Conservation (phyloP, 2,797 vertebrate species). For the Notolabrus celidotus region DNA sequence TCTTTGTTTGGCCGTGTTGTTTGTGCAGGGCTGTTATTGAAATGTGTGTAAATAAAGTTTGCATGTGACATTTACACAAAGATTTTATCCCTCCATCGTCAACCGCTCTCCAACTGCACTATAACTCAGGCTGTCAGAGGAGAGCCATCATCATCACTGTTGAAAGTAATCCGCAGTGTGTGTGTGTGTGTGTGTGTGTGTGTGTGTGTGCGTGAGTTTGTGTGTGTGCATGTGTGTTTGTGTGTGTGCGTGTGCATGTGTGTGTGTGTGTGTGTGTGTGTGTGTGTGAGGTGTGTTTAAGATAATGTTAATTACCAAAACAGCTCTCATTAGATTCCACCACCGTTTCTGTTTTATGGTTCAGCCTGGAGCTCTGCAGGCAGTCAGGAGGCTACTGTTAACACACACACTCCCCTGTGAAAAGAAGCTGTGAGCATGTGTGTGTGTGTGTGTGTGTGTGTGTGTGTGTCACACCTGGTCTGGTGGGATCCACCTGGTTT, state of each 20-base stretch:
- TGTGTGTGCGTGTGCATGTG: no score
- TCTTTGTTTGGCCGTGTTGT: not conserved
- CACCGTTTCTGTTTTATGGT: constrained; percentile 50
- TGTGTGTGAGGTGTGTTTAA: constrained; percentile 33
- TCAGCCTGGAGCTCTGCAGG: constrained; percentile 21
- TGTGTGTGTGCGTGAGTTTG: no score
- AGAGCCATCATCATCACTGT: no score
- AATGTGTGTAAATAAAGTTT: not conserved
- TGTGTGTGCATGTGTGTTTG: no score
- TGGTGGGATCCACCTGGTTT: constrained; percentile 45
- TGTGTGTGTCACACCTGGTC: constrained; percentile 41
- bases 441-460: constrained; percentile 21
- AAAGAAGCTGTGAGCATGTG: constrained; percentile 11
- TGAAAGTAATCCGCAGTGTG: no score
- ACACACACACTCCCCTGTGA: not conserved
- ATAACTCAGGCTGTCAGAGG: not conserved
- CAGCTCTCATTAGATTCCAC: constrained; percentile 37
- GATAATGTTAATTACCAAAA: constrained; percentile 49
- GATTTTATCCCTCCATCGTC: constrained; percentile 3
- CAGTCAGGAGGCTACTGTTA: constrained; percentile 28
- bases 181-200: no score
- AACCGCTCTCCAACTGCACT: not conserved
- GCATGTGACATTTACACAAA: not conserved
- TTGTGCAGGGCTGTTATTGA: not conserved
- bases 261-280: no score